These are phyloP conservation scores for Fissipunctia ypsillon DNA, from an alignment of 2,888 invertebrate species.

Conservation along the genomic window DNA sequence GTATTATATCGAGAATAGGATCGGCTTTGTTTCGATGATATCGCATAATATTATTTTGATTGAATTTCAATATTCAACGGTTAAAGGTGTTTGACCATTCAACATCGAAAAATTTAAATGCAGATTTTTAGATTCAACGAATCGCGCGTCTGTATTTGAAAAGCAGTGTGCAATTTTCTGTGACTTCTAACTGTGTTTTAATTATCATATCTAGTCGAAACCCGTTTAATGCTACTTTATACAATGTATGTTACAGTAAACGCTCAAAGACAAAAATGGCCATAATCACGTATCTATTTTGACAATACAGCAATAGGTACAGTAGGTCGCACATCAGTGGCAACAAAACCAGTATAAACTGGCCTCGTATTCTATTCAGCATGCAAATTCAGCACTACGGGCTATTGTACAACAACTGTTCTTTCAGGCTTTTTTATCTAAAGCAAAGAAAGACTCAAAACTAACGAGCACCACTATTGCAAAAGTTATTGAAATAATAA, in stretches of 20 bases:
- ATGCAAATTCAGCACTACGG: background rate
- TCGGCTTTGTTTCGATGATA: slow-evolving; percentile 51
- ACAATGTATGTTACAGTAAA: background rate
- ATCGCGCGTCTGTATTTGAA: background rate
- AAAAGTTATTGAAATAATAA: slow-evolving; percentile 34
- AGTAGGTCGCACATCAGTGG: background rate
- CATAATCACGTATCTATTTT: no score
- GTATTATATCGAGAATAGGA: slow-evolving; percentile 60
- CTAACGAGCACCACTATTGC: background rate
- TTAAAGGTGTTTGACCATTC: slow-evolving; percentile 25
- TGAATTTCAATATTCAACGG: slow-evolving; percentile 55
- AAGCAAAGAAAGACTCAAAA: background rate
- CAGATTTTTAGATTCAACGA: slow-evolving; percentile 1
- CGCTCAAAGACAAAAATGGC: background rate
- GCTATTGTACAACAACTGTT: no score
- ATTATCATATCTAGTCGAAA: background rate
- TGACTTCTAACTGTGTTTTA: background rate
- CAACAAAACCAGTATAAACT: background rate
- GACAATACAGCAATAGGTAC: background rate
- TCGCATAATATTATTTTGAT: slow-evolving; percentile 52
- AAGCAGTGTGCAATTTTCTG: background rate
- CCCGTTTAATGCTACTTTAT: background rate
- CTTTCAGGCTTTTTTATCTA: background rate
- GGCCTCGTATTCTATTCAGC: background rate
- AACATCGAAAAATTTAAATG: slow-evolving; percentile 8